phyloP scores from a whole-genome alignment of 2,888 invertebrate genomes.

The Osmoderma eremita region DNA sequence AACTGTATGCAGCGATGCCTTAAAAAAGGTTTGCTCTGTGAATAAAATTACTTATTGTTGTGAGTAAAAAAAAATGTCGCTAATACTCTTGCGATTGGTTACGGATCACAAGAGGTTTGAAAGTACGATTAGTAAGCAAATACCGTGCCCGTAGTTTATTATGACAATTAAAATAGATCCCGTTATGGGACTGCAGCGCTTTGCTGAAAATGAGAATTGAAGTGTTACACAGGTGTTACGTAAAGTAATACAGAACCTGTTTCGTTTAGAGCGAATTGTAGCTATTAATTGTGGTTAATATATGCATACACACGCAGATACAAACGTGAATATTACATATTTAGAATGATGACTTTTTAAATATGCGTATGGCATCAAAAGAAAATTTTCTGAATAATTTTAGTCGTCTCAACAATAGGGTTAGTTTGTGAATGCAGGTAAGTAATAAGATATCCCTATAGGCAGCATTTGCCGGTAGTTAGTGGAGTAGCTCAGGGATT shows the following conservation, averaged over 20 bases:
- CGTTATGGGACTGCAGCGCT: constrained; percentile 4
- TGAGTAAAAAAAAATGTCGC: neutral
- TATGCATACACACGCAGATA: too few species aligned
- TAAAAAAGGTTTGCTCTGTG: neutral
- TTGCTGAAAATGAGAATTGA: constrained; percentile 7
- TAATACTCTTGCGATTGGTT: too few species aligned
- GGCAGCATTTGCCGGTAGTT: too few species aligned
- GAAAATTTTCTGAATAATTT: too few species aligned
- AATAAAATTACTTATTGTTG: constrained; percentile 15
- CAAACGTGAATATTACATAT: too few species aligned
- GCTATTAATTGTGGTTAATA: constrained; percentile 6
- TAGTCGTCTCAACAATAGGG: too few species aligned
- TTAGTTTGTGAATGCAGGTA: too few species aligned
- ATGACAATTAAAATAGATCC: constrained; percentile 10
- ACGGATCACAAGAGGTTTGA: neutral
- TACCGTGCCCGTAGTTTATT: constrained; percentile 1
- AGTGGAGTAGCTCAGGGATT: too few species aligned
- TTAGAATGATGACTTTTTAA: too few species aligned
- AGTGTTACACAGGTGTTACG: neutral
- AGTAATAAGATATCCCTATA: too few species aligned
- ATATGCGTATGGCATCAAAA: too few species aligned
- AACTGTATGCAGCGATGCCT: too few species aligned
- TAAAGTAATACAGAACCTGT: constrained; percentile 15
- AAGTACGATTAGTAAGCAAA: constrained; percentile 23
- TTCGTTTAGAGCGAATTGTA: constrained; percentile 10